phyloP scores from a whole-genome alignment of 1,140 invertebrate species.

The Rhynchophorus ferrugineus region DNA sequence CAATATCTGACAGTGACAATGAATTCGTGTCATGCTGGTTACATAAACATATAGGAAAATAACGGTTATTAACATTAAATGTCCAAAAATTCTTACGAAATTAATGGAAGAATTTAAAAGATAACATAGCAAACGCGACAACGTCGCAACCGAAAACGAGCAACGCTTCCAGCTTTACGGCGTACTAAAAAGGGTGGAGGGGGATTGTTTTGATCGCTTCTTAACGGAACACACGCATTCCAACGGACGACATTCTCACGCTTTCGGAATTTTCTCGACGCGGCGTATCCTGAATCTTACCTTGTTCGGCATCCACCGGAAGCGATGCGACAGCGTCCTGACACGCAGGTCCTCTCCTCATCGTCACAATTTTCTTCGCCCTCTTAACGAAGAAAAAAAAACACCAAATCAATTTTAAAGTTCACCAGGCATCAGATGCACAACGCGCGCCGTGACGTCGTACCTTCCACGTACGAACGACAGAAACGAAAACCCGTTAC shows the following conservation, averaged over 20 bases:
- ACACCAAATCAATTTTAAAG: no score
- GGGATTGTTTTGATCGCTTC: conserved; percentile 25
- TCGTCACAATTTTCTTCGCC: no score
- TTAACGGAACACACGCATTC: conserved; percentile 31
- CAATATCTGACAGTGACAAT: no score
- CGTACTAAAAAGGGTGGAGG: conserved; percentile 15
- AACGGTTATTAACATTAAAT: no score
- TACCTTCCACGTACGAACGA: no score
- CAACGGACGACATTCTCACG: conserved; percentile 20
- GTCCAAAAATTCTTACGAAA: no score
- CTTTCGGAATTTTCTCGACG: conserved; percentile 6
- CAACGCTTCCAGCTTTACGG: conserved; percentile 15
- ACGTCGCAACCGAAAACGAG: conserved; percentile 29
- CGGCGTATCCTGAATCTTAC: not conserved
- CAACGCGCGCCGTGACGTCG: conserved; percentile 1
- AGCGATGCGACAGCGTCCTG: not conserved
- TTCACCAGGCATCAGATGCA: not conserved
- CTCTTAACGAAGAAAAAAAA: no score
- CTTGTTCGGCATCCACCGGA: not conserved
- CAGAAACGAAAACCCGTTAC: no score
- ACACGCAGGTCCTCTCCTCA: not conserved
- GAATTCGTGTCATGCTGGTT: no score
- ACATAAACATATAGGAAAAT: no score
- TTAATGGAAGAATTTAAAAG: no score
- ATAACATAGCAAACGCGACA: conserved; percentile 17